A percentile compares a stretch with the other conserved stretches of the same genome.
These are phyloP conservation scores for Orycteropus afer DNA, from an alignment of 2,113 vertebrate genomes.

Conservation along the genomic window DNA sequence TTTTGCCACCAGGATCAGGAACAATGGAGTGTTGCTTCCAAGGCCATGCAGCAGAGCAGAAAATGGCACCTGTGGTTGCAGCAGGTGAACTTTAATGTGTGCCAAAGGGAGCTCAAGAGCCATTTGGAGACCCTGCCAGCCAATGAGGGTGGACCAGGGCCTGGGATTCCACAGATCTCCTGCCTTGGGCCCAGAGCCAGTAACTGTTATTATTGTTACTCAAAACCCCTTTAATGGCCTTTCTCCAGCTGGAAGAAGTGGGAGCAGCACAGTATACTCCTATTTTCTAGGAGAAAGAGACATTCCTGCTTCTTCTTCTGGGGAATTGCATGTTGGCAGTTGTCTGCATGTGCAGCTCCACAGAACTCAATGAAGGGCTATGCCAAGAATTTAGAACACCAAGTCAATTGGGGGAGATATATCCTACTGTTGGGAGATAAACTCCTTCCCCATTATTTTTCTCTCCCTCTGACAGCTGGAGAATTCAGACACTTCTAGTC, in stretches of 20 bases:
- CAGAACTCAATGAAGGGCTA: background rate
- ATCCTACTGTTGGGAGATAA: background rate
- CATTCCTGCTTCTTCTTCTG: background rate
- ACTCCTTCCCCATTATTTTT: background rate
- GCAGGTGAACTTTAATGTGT: conserved; percentile 46
- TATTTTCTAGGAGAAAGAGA: background rate
- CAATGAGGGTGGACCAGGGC: background rate
- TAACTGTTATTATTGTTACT: background rate
- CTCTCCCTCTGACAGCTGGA: background rate
- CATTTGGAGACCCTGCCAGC: background rate
- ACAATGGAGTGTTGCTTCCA: background rate
- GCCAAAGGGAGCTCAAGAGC: conserved; percentile 6
- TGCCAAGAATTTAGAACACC: background rate
- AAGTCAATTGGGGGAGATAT: background rate
- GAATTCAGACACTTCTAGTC: background rate
- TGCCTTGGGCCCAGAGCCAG: background rate
- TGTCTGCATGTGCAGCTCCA: background rate
- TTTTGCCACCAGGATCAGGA: background rate
- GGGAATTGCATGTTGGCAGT: background rate
- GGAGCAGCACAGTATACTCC: background rate
- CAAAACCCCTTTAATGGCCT: background rate
- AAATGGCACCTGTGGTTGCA: conserved; percentile 9
- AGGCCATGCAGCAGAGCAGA: conserved; percentile 13
- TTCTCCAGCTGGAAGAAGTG: background rate
- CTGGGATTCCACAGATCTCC: conserved; percentile 42